Base-by-base conservation (phyloP, 2,797 vertebrate genomes). In the Cottoperca gobio region DNA sequence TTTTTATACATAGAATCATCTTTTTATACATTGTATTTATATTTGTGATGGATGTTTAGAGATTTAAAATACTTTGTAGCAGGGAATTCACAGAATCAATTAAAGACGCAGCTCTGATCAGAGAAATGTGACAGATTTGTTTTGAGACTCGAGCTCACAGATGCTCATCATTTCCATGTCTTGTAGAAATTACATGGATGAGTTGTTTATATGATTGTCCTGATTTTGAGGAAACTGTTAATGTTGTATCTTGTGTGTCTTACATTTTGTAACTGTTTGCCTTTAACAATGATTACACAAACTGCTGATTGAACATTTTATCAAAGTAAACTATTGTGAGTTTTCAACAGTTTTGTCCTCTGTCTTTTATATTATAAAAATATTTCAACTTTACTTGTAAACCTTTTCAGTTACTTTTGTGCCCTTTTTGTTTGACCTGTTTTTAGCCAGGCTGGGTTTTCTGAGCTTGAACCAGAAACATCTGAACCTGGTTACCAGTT, bases 251-350 rank as follows among this genome's bases (percentile, higher is more conserved):
- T 72, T 80, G 33, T 63, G 76, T 86, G 79, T 90, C 85, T 88
- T 90, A 86, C 0, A 63, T 76, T 78, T 70, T 86, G n/a, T 85
- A 54, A 78, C 21, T 73, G 37, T 82, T 84, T 86, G 86, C 88
- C 85, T 89, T 90, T 76, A 57, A 61, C 28, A 76, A 43, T 39
- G 42, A 78, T 62, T 62, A 39, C 52, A 78, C 54, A 62, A 66
- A 77, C 46, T 42, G 45, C 19, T 60, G n/a, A 63, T 73, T 73
- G 55, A 6, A 48, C 79, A 61, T 60, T 26, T 57, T 64, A 76
- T 83, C 24, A 60, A 60, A 86, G 52, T 75, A 86, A 89, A 85
- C 35, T 5, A 43, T 48, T 45, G 46, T 59, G 31, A 63, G 50
- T 58, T 81, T 53, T 71, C 17, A 73, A 24, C 13, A 31, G 8